phyloP scores from a whole-genome alignment of 2,888 invertebrate genomes.

The Ochropacha duplaris region DNA sequence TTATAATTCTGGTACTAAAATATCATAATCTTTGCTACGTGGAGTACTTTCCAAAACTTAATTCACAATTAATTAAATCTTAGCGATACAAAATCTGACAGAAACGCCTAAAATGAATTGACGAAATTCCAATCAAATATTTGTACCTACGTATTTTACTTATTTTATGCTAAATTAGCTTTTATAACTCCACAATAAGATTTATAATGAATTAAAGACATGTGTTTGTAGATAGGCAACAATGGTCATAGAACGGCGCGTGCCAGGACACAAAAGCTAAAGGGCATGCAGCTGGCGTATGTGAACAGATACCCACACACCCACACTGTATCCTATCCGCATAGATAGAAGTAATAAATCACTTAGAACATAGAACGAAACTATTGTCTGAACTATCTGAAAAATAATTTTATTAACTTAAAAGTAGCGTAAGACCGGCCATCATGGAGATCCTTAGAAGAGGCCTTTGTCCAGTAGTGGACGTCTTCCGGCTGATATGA shows the following conservation, averaged over 20 bases:
- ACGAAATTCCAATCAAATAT: not conserved
- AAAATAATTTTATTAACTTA: too few species aligned
- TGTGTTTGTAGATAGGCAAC: slow-evolving; percentile 22
- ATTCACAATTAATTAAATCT: too few species aligned
- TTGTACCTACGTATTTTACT: not conserved
- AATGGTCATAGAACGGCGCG: slow-evolving; percentile 64
- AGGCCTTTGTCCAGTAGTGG: too few species aligned
- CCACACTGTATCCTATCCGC: slow-evolving; percentile 6
- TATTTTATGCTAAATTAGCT: slow-evolving; percentile 3
- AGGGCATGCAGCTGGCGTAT: slow-evolving; percentile 72
- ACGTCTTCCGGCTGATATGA: too few species aligned
- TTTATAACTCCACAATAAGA: slow-evolving; percentile 6
- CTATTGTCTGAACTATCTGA: too few species aligned
- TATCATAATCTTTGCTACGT: too few species aligned
- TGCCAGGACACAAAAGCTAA: slow-evolving; percentile 67
- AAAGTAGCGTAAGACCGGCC: too few species aligned
- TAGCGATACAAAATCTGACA: too few species aligned
- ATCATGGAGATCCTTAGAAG: too few species aligned
- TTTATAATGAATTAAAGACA: slow-evolving; percentile 2
- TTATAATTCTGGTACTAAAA: too few species aligned
- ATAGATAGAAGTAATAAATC: not conserved
- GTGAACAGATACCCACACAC: slow-evolving; percentile 47
- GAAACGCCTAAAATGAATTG: not conserved
- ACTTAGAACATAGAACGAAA: not conserved
- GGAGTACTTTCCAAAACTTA: too few species aligned